Evolutionary conservation across 2,113 vertebrate genomes (phyloP).

Genomic region (Heteronetta atricapilla): DNA sequence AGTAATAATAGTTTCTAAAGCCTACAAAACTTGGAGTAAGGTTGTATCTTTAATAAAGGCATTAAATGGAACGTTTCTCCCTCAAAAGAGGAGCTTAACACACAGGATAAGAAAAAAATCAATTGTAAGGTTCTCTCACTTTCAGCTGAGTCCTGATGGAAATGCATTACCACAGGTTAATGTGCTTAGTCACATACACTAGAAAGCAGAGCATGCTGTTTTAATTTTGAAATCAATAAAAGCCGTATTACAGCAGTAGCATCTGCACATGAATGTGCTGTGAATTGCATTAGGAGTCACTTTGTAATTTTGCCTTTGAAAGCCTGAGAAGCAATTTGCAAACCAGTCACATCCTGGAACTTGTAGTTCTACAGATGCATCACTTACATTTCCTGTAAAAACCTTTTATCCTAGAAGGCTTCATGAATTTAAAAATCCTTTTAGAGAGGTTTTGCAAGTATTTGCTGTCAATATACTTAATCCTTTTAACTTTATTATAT

Average conservation of each 20-base stretch:
- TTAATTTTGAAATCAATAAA: neutral
- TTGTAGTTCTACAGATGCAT: neutral
- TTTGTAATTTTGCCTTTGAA: neutral
- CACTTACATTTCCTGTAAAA: neutral
- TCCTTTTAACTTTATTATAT: neutral
- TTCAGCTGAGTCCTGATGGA: neutral
- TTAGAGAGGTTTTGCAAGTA: neutral
- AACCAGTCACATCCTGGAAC: neutral
- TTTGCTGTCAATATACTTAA: neutral
- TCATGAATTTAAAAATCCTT: neutral
- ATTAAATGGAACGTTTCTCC: neutral
- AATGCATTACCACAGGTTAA: neutral
- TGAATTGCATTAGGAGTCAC: neutral
- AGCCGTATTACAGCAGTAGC: neutral
- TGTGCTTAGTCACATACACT: fast-evolving
- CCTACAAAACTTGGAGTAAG: neutral
- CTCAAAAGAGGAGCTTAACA: neutral
- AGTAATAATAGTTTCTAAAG: neutral
- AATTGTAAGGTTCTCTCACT: neutral
- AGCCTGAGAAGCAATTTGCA: neutral
- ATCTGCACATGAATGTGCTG: neutral
- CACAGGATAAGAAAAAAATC: neutral
- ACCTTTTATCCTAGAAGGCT: neutral
- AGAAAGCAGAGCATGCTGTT: neutral
- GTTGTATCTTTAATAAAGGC: neutral